Evolutionary conservation across 2,113 vertebrate genomes (phyloP).

Genomic region (Ancistrus triradiatus): DNA sequence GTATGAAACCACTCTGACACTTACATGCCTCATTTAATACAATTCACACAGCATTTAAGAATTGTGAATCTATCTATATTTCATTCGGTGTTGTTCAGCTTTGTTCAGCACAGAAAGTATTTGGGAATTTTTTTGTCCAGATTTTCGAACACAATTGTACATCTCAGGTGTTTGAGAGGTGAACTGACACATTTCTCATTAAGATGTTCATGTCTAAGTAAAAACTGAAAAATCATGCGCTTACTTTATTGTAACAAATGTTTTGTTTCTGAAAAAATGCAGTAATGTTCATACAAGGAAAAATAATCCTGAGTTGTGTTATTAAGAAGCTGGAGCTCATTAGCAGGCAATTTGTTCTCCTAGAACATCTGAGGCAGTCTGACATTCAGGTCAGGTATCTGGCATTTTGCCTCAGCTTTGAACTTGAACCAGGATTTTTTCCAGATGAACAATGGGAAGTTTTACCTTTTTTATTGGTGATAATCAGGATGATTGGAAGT

Average conservation of each 20-base stretch:
- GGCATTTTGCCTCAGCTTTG: constrained; percentile 28
- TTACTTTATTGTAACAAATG: constrained; percentile 14
- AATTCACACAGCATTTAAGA: too few relatives aligned
- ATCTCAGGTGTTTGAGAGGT: background rate
- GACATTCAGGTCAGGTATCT: constrained; percentile 30
- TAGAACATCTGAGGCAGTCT: constrained; percentile 25
- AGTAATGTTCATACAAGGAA: background rate
- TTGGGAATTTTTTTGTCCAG: too few relatives aligned
- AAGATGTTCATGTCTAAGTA: constrained; percentile 25
- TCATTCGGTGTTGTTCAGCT: too few relatives aligned
- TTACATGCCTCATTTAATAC: too few relatives aligned
- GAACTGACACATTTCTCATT: constrained; percentile 3
- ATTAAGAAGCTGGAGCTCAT: constrained; percentile 28
- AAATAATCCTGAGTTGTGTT: constrained; percentile 10
- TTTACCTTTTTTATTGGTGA: background rate
- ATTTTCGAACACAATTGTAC: too few relatives aligned
- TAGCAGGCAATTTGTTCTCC: constrained; percentile 19
- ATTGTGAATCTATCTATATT: too few relatives aligned
- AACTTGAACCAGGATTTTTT: constrained; percentile 19
- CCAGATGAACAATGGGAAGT: constrained; percentile 7
- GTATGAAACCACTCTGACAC: too few relatives aligned
- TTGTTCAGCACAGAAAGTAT: too few relatives aligned
- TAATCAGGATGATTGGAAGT: constrained; percentile 6
- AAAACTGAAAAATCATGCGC: constrained; percentile 13
- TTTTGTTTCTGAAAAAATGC: background rate